phyloP scores from a whole-genome alignment of 2,888 invertebrate genomes.

The Synergus itoensis region DNA sequence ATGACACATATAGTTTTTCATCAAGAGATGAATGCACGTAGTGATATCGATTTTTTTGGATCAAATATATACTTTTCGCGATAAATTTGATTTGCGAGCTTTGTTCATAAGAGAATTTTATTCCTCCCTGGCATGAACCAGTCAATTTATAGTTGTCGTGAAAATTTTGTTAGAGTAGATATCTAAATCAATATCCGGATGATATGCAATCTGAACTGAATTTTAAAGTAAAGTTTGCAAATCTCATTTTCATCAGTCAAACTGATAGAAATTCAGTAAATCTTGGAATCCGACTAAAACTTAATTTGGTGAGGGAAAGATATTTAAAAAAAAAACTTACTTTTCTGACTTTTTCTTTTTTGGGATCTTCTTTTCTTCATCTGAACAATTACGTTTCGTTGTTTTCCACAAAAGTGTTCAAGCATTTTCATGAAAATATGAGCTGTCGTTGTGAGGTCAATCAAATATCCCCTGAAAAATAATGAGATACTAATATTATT shows the following conservation, averaged over 20 bases:
- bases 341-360: conserved; percentile 60
- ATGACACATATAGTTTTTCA: not conserved
- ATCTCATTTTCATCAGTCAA: not conserved
- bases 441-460: conserved; percentile 92
- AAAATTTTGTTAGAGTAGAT: conserved; percentile 16
- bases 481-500: conserved; percentile 32
- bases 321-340: conserved; percentile 56
- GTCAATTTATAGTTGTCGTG: conserved; percentile 19
- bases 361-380: conserved; percentile 82
- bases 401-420: conserved; percentile 80
- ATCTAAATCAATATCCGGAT: conserved; percentile 29
- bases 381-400: conserved; percentile 83
- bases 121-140: conserved; percentile 3
- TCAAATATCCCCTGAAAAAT: conserved; percentile 85
- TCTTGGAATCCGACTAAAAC: conserved; percentile 1
- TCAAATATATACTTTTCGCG: conserved; percentile 7
- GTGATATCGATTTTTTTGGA: conserved; percentile 11
- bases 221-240: conserved; percentile 14
- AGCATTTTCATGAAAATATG: conserved; percentile 96
- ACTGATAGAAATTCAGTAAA: conserved; percentile 19
- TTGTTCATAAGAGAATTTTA: conserved; percentile 20
- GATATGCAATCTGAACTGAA: conserved; percentile 13
- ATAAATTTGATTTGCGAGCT: conserved; percentile 18
- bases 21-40: not conserved
- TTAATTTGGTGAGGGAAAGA: not conserved